A percentile compares a stretch with the other conserved stretches of the same genome.
phyloP scores from a whole-genome alignment of 2,797 vertebrate genomes.

The Pyrocephalus nanus region DNA sequence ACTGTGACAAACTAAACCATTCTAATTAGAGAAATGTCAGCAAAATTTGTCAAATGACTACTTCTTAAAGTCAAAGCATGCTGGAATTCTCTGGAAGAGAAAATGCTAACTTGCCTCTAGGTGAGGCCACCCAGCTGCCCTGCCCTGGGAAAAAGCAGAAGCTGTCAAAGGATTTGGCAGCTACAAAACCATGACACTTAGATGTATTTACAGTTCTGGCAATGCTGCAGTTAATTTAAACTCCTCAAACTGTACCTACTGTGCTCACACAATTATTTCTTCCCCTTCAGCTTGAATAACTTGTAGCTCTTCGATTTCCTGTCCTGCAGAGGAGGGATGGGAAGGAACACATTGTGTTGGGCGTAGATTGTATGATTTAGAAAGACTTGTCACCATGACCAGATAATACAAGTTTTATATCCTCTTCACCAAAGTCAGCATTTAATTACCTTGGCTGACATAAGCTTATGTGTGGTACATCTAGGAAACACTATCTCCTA shows the following conservation, averaged over 20 bases:
- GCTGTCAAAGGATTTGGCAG: background rate
- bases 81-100: background rate
- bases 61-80: background rate
- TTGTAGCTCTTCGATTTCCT: background rate
- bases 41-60: background rate
- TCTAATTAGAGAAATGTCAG: background rate
- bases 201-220: background rate
- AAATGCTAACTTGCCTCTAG: background rate
- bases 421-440: background rate
- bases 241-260: background rate
- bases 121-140: background rate
- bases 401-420: background rate
- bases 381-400: background rate
- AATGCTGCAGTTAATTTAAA: background rate
- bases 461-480: background rate
- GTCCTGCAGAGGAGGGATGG: background rate
- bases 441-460: background rate
- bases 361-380: background rate
- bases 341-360: background rate
- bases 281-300: background rate
- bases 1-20: background rate
- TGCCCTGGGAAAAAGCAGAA: background rate
- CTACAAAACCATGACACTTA: background rate
- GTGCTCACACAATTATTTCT: background rate
- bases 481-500: background rate